Conservation (phyloP, 2,797 vertebrate species). For the Halcyon badia region DNA sequence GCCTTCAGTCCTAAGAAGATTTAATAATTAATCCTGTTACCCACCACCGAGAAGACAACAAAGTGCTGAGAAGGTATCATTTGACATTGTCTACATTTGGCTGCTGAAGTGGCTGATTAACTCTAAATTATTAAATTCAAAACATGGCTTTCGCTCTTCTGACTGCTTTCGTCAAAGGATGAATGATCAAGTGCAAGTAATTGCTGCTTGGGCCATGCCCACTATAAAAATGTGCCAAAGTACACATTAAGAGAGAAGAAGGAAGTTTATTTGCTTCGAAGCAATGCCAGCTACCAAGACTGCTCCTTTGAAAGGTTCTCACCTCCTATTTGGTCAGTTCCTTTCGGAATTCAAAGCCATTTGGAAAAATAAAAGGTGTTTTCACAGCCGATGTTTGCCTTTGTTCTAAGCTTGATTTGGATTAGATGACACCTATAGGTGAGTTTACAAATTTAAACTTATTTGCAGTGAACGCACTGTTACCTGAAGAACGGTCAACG, state of each 20-base stretch:
- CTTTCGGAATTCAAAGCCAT: not conserved
- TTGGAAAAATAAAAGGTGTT: not conserved
- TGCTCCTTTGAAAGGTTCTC: not conserved
- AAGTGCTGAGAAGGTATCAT: conserved; percentile 5
- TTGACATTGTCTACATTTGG: not conserved
- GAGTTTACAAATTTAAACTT: conserved; percentile 11
- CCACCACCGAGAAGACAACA: not conserved
- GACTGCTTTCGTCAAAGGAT: not conserved
- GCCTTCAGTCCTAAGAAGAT: not conserved
- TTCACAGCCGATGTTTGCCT: not conserved
- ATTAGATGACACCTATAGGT: not conserved
- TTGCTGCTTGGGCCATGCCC: not conserved
- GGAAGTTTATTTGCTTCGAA: conserved; percentile 13
- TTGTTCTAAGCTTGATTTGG: not conserved
- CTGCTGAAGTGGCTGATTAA: not conserved
- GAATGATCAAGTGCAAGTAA: conserved; percentile 29
- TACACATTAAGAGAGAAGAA: not conserved
- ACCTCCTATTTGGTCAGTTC: not conserved
- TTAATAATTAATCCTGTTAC: conserved; percentile 48
- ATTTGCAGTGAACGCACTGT: not conserved
- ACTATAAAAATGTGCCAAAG: conserved; percentile 47
- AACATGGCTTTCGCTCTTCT: not conserved
- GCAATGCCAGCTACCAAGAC: not conserved
- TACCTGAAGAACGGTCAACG: not conserved
- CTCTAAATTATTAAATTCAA: not conserved